Evolutionary conservation across 2,113 vertebrate genomes (phyloP), one percentile per base, ranked within the genome.

Genomic region (Notechis scutatus): DNA sequence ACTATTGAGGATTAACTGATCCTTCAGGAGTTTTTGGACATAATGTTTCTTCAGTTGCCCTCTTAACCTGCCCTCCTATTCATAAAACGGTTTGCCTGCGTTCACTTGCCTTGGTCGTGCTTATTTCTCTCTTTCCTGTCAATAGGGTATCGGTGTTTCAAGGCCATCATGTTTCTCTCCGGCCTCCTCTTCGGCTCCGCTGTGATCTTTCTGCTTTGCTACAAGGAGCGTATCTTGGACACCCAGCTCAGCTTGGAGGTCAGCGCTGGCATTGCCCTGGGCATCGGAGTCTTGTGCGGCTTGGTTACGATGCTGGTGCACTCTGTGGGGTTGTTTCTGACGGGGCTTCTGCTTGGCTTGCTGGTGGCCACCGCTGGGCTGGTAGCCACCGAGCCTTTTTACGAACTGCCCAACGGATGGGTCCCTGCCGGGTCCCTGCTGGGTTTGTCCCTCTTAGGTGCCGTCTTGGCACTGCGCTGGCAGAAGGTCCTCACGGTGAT

Each of bases 281-380:
- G 98, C 91, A 99, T 99, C 8, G 98, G 98, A 87, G 97, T 98
- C 93, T 98, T 98, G 90, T 99, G 98, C 0, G 98, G 98, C 29
- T 97, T 99, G 94, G 98, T 99, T 91, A 99, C 98, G 12, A 98
- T 98, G 98, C 97, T 99, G 92, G 98, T 99, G 94, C 97, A 98
- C 91, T 98, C 98, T 15, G 98, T 99, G 1, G 98, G 98, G 87
- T 98, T 99, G 95, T 99, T 99, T 96, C 98, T 98, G 98, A 98
- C 98, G 0, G 98, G 98, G 86, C 98, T 99, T 90, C 97, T 98
- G 91, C 97, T 98, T 92, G 98, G 98, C 92, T 97, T 99, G 89
- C 98, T 98, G 42, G 93, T 99, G 90, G 98, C 98, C 20, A 93
- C 97, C 0, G 98, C 98, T 1, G 96, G 96, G 57, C 96, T 99